These are phyloP conservation scores for Moxostoma hubbsi DNA, from an alignment of 2,797 vertebrate species.

Conservation along the genomic window DNA sequence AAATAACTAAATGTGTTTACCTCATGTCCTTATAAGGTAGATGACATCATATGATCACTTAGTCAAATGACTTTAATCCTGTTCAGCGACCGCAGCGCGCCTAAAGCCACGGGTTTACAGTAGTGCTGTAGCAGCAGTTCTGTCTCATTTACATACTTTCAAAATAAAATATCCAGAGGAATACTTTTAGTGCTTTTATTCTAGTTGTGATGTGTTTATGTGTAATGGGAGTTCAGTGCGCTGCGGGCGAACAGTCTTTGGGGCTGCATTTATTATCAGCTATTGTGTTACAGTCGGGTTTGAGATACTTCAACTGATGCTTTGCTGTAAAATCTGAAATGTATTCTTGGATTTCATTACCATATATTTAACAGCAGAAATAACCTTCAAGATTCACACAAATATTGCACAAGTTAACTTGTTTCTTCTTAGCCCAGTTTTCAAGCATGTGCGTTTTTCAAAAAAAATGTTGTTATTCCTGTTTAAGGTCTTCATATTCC, in stretches of 20 bases:
- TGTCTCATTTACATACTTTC: slow-evolving; percentile 62
- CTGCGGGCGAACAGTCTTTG: too few species aligned
- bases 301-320: background rate
- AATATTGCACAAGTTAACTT: background rate
- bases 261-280: too few species aligned
- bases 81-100: slow-evolving; percentile 32
- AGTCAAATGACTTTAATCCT: slow-evolving; percentile 69
- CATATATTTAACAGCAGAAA: background rate
- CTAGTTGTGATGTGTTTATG: slow-evolving; percentile 50
- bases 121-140: slow-evolving; percentile 50
- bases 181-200: slow-evolving; percentile 55
- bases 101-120: slow-evolving; percentile 54
- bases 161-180: slow-evolving; percentile 45
- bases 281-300: too few species aligned
- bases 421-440: slow-evolving; percentile 17
- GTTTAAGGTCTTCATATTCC: background rate
- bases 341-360: too few species aligned
- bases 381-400: background rate
- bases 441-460: background rate
- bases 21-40: slow-evolving; percentile 29
- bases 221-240: slow-evolving; percentile 39
- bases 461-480: background rate
- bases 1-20: slow-evolving; percentile 47
- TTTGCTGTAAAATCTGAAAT: background rate
- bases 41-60: slow-evolving; percentile 68